Conservation (phyloP, 2,113 vertebrate genomes). For the Neopipo cinnamomea region DNA sequence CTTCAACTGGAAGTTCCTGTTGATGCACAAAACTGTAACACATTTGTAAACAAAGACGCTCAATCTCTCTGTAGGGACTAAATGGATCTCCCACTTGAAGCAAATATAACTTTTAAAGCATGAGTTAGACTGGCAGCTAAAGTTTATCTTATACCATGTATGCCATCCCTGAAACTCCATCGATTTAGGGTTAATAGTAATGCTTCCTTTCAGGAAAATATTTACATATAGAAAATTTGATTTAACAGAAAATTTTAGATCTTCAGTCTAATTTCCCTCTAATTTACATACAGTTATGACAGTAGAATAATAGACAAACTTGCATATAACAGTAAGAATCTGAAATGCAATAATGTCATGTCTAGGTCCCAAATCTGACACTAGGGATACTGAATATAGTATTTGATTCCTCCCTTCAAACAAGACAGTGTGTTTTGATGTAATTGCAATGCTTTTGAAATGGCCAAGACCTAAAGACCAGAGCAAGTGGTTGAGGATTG, state of each 20-base stretch:
- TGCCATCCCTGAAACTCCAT: background rate
- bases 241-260: background rate
- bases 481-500: background rate
- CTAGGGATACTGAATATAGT: background rate
- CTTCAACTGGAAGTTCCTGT: background rate
- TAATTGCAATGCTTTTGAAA: background rate
- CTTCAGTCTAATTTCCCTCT: background rate
- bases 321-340: background rate
- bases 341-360: background rate
- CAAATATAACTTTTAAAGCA: background rate
- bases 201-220: background rate
- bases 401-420: background rate
- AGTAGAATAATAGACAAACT: background rate
- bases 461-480: background rate
- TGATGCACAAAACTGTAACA: background rate
- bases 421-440: background rate
- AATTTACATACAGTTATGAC: background rate
- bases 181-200: background rate
- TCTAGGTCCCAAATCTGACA: background rate
- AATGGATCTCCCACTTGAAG: background rate
- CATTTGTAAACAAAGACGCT: background rate
- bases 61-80: background rate
- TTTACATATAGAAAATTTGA: background rate
- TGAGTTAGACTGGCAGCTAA: background rate
- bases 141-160: background rate